Evolutionary conservation across 2,113 vertebrate genomes (phyloP).

Genomic region (Ifrita kowaldi): DNA sequence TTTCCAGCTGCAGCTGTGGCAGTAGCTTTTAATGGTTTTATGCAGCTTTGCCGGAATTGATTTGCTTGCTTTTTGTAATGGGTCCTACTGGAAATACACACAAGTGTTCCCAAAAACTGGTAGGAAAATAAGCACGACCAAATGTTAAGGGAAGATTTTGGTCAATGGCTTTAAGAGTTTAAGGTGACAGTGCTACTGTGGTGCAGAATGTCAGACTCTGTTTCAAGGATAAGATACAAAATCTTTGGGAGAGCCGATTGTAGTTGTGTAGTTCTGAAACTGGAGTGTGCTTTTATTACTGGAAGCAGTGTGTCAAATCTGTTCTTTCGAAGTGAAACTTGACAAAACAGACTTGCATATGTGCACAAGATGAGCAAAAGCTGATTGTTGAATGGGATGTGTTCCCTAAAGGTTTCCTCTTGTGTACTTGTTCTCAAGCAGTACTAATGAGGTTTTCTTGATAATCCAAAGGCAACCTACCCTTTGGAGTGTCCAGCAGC

Average conservation of each 20-base stretch:
- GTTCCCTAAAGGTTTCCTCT: not conserved
- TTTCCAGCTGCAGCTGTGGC: not conserved
- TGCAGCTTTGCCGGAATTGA: not conserved
- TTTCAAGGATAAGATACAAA: not conserved
- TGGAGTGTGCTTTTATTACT: not conserved
- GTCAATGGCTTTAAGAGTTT: not conserved
- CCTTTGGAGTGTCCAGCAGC: not conserved
- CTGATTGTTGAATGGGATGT: not conserved
- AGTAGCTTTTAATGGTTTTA: not conserved
- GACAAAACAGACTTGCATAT: not conserved
- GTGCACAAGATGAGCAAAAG: not conserved
- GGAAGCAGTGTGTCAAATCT: not conserved
- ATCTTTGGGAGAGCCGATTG: not conserved
- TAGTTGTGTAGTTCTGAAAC: not conserved
- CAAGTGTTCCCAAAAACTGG: not conserved
- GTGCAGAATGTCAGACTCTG: not conserved
- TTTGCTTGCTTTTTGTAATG: not conserved
- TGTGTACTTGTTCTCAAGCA: not conserved
- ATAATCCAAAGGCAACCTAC: not conserved
- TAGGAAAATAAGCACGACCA: not conserved
- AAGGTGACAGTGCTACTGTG: accelerated
- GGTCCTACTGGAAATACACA: not conserved
- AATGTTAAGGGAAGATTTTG: not conserved
- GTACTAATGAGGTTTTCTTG: not conserved
- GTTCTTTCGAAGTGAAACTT: not conserved